phyloP scores from a whole-genome alignment of 1,140 invertebrate genomes.

The Drepana arcuata region DNA sequence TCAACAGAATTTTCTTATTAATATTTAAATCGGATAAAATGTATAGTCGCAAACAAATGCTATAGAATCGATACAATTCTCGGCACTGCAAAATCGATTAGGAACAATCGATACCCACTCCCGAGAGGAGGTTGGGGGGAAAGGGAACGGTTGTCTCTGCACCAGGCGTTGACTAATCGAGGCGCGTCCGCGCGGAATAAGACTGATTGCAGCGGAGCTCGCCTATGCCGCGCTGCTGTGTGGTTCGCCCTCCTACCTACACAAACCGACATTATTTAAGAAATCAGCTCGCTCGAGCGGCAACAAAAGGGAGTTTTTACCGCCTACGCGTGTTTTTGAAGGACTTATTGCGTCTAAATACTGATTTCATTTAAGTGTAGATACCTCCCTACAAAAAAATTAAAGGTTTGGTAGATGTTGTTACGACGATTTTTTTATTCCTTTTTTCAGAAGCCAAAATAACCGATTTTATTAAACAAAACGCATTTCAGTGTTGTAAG shows the following conservation, averaged over 20 bases:
- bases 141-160: conserved; percentile 49
- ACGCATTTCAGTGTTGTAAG: too few species aligned
- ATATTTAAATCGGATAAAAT: too few species aligned
- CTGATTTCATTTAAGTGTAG: too few species aligned
- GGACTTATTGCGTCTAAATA: conserved; percentile 21
- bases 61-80: conserved; percentile 22
- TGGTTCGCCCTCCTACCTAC: conserved; percentile 52
- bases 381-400: too few species aligned
- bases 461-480: too few species aligned
- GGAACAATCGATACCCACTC: conserved; percentile 50
- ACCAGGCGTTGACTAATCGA: conserved; percentile 66
- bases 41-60: too few species aligned
- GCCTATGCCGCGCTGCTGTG: conserved; percentile 51
- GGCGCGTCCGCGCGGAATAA: conserved; percentile 66
- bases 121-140: conserved; percentile 40
- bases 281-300: conserved; percentile 61
- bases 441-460: too few species aligned
- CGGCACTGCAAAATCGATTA: conserved; percentile 52
- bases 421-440: too few species aligned
- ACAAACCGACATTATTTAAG: conserved; percentile 67
- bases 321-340: conserved; percentile 40
- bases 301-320: conserved; percentile 57
- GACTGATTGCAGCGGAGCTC: conserved; percentile 60
- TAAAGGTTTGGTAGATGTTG: too few species aligned
- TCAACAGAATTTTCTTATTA: too few species aligned